Percentiles rank a stretch among this genome's conserved stretches.
These are phyloP conservation scores for Thomomys bottae DNA, from an alignment of 2,113 vertebrate species.

Conservation along the genomic window DNA sequence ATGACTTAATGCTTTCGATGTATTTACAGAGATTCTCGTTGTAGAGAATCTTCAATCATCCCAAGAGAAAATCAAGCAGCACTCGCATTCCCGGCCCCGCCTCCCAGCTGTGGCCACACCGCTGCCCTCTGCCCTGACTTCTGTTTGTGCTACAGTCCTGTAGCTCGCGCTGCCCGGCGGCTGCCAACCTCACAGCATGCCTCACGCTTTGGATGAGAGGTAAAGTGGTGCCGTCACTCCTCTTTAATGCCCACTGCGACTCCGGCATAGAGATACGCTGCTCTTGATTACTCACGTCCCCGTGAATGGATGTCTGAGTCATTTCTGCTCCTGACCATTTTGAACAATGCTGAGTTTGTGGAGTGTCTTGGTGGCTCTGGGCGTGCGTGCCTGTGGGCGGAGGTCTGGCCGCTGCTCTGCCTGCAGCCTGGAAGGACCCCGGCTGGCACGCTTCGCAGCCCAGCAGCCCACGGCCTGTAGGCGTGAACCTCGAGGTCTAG, in stretches of 20 bases:
- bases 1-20: background rate
- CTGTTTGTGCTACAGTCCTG: too few species aligned
- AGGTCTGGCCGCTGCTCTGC: too few species aligned
- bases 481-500: background rate
- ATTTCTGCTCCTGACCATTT: background rate
- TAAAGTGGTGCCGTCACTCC: accelerated
- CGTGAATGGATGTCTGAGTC: background rate
- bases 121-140: too few species aligned
- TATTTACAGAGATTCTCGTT: background rate
- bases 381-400: too few species aligned
- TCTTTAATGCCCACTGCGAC: background rate
- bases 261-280: background rate
- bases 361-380: background rate
- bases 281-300: background rate
- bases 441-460: too few species aligned
- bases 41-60: background rate
- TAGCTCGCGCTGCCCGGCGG: background rate
- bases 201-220: accelerated
- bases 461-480: too few species aligned
- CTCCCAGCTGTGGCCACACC: too few species aligned
- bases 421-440: too few species aligned
- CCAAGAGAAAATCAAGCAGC: background rate
- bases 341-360: background rate
- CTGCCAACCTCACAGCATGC: too few species aligned
- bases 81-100: too few species aligned